Base-by-base conservation (phyloP, 1,140 invertebrate genomes). In the Diachasma alloeum region DNA sequence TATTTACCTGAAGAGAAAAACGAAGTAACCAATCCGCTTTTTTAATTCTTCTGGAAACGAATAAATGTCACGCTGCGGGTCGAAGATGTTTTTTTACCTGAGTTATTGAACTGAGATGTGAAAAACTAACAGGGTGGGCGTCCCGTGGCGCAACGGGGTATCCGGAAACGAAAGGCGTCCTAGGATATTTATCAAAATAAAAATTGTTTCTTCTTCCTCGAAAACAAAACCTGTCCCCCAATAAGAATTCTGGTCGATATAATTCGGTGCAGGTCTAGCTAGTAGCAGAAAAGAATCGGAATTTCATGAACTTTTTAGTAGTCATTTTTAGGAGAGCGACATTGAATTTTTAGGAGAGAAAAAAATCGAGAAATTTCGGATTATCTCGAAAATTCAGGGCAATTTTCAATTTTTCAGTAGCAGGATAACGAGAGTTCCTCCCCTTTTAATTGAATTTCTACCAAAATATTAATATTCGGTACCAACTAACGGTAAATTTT, bases 1-100 rank as follows among this genome's bases (percentile, higher is more conserved):
- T 68, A 68, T 79, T 73, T 76, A 59, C 75, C 44, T 42, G 9
- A 13, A 42, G 39, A 6, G 13, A 42, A 15, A 63, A 63, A 63
- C 36, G 26, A 39, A 68, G n/a, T 68, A 39, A 68, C 66, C 36
- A 19, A 5, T 42, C n/a, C n/a, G 3, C 31, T 39, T 39, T 37
- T 36, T 37, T 68, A n/a, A 17, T 68, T 68, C 31, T 68, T 6
- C 17, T 42, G 8, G 26, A 68, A 37, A 68, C 66, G 26, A 0
- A 19, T 68, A 68, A 68, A 36, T 37, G 66, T 68, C 26, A 68
- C n/a, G 11, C 10, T 68, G 66, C 66, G 8, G 36, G 31, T 68
- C 31, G 36, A 36, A 39, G 66, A 39, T 4, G 4, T 66, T 66
- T 68, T 68, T 68, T 68, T 68, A 68, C 66, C 66, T 68, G 66